Conservation (phyloP, 2,888 invertebrate species). For the Drosophila mayaguana region DNA sequence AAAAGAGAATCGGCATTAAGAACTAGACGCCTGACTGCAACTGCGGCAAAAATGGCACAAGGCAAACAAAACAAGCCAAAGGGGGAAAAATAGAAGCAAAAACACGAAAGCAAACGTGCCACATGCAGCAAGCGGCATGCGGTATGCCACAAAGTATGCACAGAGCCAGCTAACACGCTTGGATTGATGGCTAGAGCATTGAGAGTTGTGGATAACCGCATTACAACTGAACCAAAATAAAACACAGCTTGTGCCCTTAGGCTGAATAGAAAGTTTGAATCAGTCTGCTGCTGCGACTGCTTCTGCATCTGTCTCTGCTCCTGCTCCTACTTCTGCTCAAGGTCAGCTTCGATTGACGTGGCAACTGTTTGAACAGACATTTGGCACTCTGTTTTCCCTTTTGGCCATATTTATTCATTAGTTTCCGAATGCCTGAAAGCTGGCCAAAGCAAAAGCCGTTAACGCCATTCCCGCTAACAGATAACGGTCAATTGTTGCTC, state of each 20-base stretch:
- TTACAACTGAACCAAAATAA: conserved; percentile 6
- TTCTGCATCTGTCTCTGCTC: conserved; percentile 21
- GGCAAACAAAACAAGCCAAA: conserved; percentile 41
- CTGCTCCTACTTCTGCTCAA: conserved; percentile 30
- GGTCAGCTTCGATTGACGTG: conserved; percentile 44
- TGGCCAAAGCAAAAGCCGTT: conserved; percentile 34
- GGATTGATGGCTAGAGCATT: conserved; percentile 1
- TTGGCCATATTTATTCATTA: conserved; percentile 64
- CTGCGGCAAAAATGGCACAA: conserved; percentile 53
- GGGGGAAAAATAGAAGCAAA: not conserved
- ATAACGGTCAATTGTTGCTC: not conserved
- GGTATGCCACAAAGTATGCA: conserved; percentile 52
- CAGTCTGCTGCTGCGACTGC: conserved; percentile 9
- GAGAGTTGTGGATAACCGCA: conserved; percentile 37
- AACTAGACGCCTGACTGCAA: conserved; percentile 41
- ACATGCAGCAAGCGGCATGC: conserved; percentile 46
- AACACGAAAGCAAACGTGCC: conserved; percentile 49
- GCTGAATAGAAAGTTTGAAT: conserved; percentile 25
- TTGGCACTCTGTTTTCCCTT: conserved; percentile 32
- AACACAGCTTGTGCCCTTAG: conserved; percentile 5
- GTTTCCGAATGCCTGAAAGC: conserved; percentile 18
- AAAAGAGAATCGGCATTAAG: not conserved
- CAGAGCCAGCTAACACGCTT: conserved; percentile 22
- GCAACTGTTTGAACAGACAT: conserved; percentile 15
- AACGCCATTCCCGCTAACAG: not conserved